Evolutionary conservation across 2,113 vertebrate genomes (phyloP), one percentile per base, ranked within the genome.

Genomic region (Procapra przewalskii): DNA sequence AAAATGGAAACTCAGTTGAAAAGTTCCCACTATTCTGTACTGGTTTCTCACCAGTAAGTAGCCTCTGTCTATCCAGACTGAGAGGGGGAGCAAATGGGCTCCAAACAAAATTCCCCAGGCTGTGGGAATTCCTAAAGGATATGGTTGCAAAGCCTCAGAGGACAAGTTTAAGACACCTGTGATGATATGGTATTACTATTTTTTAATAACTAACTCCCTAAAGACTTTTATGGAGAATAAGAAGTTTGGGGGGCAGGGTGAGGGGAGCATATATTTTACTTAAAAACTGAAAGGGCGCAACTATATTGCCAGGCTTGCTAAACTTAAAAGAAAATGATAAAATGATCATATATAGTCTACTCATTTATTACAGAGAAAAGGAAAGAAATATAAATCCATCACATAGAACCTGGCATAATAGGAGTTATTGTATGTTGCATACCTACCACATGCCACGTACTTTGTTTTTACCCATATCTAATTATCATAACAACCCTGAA

Each of bases 271-370:
- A 59, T 40, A 19, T 89, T 94, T 88, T 84, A 64, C 54, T 7
- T 55, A 90, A 82, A 94, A 52, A 55, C 33, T 50, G 12, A 90
- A 95, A 75, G 86, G 93, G 54, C 23, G 84, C 79, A 97, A 91
- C 50, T 88, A 59, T 43, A 67, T 25, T 60, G 29, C n/a, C 64
- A 84, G 25, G 52, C 14, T 89, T 36, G 21, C n/a, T 89, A 59
- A 90, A 75, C 80, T 77, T 96, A 40, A 97, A 88, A 29, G 43
- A 89, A 97, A 94, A 92, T 48, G 40, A 43, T 55, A 81, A 87
- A 75, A 86, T 36, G 16, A 92, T 55, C 80, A 81, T 50, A 13
- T 75, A 40, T 80, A 82, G 48, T 75, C 45, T 81, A 71, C 25
- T 90, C 21, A 75, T 52, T 92, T 90, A 60, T 86, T 94, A 92